Percentiles rank a stretch among this genome's conserved stretches.
These are phyloP conservation scores for Vidua chalybeata DNA, from an alignment of 2,113 vertebrate species.

Conservation along the genomic window DNA sequence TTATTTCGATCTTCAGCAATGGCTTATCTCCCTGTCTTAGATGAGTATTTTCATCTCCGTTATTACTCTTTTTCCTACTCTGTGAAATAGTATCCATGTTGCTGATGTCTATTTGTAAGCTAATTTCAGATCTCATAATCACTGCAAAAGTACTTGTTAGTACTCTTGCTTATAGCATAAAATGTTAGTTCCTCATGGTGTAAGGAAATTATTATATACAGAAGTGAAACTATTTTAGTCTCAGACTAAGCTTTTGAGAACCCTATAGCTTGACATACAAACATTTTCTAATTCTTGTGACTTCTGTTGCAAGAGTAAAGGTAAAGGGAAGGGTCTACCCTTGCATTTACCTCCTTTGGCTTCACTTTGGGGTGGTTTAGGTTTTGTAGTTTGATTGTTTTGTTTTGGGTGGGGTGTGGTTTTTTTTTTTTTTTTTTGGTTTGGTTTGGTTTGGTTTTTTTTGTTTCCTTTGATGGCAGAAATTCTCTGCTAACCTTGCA, in stretches of 20 bases:
- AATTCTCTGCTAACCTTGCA: background rate
- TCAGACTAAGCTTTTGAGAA: background rate
- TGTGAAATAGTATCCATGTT: background rate
- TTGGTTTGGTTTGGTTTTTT: background rate
- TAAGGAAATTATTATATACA: background rate
- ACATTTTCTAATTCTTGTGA: background rate
- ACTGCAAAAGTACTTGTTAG: background rate
- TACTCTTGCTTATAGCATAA: background rate
- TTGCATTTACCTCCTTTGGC: background rate
- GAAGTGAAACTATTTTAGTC: background rate
- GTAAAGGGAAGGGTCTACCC: background rate
- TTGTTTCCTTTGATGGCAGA: background rate
- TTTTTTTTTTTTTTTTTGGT: background rate
- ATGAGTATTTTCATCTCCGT: background rate
- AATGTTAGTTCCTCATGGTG: background rate
- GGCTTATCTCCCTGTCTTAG: background rate
- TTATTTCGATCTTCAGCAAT: background rate
- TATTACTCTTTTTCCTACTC: background rate
- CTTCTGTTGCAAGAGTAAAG: background rate
- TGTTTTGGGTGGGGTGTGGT: too few species aligned
- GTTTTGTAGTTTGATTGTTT: background rate
- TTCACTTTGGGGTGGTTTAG: background rate
- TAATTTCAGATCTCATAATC: background rate
- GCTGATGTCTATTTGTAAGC: background rate
- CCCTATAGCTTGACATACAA: background rate